phyloP scores from a whole-genome alignment of 2,797 vertebrate species.

The Echeneis naucrates region DNA sequence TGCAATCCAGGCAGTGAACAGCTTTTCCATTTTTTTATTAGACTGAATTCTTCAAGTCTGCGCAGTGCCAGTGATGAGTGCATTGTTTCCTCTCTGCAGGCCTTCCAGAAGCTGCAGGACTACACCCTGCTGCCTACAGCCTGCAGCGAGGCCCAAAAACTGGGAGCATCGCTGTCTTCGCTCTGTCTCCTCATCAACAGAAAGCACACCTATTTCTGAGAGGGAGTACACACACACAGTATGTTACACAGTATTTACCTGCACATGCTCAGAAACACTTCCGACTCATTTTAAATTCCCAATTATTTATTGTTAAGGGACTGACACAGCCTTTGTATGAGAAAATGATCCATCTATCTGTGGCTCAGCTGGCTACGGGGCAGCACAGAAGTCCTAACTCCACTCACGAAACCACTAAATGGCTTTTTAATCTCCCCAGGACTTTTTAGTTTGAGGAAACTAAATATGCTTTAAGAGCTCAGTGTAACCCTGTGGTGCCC shows the following conservation, averaged over 20 bases:
- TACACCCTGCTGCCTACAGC: conserved; percentile 92
- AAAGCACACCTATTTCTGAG: conserved; percentile 81
- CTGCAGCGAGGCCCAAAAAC: conserved; percentile 90
- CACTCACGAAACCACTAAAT: conserved; percentile 37
- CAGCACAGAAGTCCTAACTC: not conserved
- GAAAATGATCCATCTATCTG: conserved; percentile 26
- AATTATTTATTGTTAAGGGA: conserved; percentile 50
- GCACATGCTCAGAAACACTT: not conserved
- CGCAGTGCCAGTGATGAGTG: conserved; percentile 10
- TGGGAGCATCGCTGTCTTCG: conserved; percentile 89
- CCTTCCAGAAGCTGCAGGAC: conserved; percentile 91
- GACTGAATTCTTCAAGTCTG: not conserved
- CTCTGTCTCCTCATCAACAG: conserved; percentile 92
- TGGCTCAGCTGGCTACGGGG: conserved; percentile 4
- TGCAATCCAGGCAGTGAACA: conserved; percentile 20
- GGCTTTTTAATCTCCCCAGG: too few species aligned
- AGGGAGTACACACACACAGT: not conserved
- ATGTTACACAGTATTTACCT: not conserved
- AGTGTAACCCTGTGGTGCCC: not conserved
- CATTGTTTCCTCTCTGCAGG: conserved; percentile 65
- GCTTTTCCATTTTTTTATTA: conserved; percentile 19
- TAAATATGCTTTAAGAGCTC: not conserved
- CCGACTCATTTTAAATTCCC: conserved; percentile 8
- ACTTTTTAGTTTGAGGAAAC: not conserved
- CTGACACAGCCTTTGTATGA: conserved; percentile 22